phyloP scores from a whole-genome alignment of 2,888 invertebrate species.

The Arctia plantaginis region DNA sequence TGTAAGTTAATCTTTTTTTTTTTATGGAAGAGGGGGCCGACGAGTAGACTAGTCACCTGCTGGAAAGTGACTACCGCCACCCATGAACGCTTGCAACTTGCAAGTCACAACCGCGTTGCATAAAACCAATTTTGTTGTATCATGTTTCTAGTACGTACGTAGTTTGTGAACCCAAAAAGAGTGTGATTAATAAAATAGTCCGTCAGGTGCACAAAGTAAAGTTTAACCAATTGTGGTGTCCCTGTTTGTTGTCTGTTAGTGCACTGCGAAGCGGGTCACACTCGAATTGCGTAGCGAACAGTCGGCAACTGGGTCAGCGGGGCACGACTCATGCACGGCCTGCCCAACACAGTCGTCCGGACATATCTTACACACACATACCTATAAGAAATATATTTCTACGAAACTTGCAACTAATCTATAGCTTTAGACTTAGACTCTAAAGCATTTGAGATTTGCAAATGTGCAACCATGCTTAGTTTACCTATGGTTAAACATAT shows the following conservation, averaged over 20 bases:
- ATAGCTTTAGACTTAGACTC: neutral
- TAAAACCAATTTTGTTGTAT: no score
- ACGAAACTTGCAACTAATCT: slow-evolving; percentile 18
- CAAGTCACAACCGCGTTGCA: no score
- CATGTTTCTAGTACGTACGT: neutral
- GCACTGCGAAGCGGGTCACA: slow-evolving; percentile 75
- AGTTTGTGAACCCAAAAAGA: neutral
- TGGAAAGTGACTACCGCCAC: no score
- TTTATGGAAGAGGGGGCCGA: no score
- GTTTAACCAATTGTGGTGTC: slow-evolving; percentile 34
- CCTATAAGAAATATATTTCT: slow-evolving; percentile 37
- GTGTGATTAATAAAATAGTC: neutral
- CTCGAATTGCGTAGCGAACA: slow-evolving; percentile 82
- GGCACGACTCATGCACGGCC: slow-evolving; percentile 73
- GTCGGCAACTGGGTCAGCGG: slow-evolving; percentile 83
- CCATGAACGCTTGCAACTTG: no score
- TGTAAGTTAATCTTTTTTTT: no score
- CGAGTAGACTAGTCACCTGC: no score
- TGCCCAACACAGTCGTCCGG: slow-evolving; percentile 59
- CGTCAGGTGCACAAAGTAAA: slow-evolving; percentile 13
- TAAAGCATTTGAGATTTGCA: neutral
- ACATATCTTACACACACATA: slow-evolving; percentile 54
- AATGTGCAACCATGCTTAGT: neutral
- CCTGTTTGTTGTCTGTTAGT: slow-evolving; percentile 40
- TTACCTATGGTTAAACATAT: neutral